These are phyloP conservation scores for Diorhabda sublineata DNA, from an alignment of 1,140 invertebrate species.

Conservation along the genomic window DNA sequence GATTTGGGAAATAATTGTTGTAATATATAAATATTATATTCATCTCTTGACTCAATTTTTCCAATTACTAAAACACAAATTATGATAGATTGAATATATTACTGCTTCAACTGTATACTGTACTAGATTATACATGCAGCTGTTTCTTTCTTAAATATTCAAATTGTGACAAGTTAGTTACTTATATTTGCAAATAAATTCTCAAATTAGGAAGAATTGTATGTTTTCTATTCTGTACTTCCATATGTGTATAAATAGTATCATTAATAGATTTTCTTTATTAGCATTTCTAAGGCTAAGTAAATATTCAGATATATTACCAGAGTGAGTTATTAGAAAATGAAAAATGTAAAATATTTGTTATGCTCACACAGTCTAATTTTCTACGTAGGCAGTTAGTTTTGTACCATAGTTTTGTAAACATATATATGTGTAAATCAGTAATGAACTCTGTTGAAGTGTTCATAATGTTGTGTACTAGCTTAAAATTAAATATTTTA, in stretches of 20 bases:
- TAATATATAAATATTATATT: background rate
- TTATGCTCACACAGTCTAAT: slow-evolving; percentile 41
- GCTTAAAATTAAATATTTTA: slow-evolving; percentile 29
- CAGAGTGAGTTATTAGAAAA: slow-evolving; percentile 13
- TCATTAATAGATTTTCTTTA: background rate
- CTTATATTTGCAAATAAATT: too few species aligned
- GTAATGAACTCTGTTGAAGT: slow-evolving; percentile 21
- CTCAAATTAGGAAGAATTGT: too few species aligned
- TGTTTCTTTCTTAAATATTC: too few species aligned
- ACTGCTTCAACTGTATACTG: too few species aligned
- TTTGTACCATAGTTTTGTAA: slow-evolving; percentile 36
- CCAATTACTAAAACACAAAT: too few species aligned
- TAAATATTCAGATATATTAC: background rate
- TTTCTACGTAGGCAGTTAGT: slow-evolving; percentile 39
- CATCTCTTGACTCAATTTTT: too few species aligned
- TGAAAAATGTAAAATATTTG: slow-evolving; percentile 28
- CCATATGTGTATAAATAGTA: too few species aligned
- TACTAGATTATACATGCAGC: too few species aligned
- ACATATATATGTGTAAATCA: slow-evolving; percentile 23
- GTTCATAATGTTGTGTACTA: slow-evolving; percentile 33
- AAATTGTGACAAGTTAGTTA: too few species aligned
- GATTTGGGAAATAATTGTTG: background rate
- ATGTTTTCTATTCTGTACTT: too few species aligned
- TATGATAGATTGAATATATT: background rate
- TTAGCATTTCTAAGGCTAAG: background rate